Evolutionary conservation across 2,797 vertebrate species (phyloP).

Genomic region (Anguilla pacifica): DNA sequence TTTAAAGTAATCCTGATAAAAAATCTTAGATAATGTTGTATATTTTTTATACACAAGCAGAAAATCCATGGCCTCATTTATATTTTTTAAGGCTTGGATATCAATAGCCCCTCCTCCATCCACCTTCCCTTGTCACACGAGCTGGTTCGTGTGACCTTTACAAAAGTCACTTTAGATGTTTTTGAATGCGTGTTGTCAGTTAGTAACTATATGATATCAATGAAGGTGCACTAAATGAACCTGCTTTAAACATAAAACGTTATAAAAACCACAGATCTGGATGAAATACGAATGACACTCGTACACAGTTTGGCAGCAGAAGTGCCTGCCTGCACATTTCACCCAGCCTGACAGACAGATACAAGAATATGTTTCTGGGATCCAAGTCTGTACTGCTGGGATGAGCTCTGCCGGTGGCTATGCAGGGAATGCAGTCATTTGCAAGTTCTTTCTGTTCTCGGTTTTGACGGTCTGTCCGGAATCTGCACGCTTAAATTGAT

Average conservation of each 20-base stretch:
- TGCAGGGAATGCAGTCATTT: background rate
- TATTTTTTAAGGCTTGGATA: background rate
- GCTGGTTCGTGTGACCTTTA: background rate
- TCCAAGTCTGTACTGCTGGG: background rate
- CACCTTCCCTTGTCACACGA: background rate
- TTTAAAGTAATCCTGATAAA: background rate
- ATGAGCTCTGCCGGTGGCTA: background rate
- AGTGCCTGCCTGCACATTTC: background rate
- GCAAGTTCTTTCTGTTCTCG: background rate
- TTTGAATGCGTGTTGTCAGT: background rate
- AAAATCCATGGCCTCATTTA: background rate
- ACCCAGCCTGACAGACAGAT: background rate
- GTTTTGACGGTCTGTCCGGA: background rate
- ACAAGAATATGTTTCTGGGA: background rate
- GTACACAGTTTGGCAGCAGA: background rate
- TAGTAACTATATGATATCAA: background rate
- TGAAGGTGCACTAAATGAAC: background rate
- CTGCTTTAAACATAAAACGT: background rate
- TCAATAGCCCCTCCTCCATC: background rate
- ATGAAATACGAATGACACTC: background rate
- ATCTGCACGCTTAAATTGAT: background rate
- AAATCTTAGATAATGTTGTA: background rate
- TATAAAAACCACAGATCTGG: background rate
- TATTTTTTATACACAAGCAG: background rate
- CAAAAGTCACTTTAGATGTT: background rate